Conservation (phyloP, 2,888 invertebrate genomes). For the Hofmannophila pseudospretella region DNA sequence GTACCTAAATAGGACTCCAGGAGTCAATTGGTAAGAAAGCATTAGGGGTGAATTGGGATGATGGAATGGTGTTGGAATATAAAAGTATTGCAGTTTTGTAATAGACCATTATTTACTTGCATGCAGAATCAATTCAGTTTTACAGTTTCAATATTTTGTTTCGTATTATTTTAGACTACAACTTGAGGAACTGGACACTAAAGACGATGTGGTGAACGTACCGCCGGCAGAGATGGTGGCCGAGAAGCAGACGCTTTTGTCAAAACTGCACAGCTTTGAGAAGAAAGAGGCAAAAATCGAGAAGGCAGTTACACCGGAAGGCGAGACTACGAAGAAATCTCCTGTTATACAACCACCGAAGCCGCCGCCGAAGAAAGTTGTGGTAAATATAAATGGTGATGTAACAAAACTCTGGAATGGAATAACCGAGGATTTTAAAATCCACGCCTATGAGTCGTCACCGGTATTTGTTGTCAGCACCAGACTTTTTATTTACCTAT, state of each 20-base stretch:
- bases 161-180: constrained; percentile 47
- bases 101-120: no score
- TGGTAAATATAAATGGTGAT: no score
- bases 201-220: constrained; percentile 40
- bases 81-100: no score
- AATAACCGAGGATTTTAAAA: not conserved
- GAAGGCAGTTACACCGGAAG: constrained; percentile 4
- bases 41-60: no score
- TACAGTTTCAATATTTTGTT: no score
- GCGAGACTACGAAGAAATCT: constrained; percentile 12
- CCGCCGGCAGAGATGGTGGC: constrained; percentile 59
- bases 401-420: not conserved
- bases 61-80: no score
- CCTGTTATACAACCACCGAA: constrained; percentile 31
- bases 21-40: no score
- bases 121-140: no score
- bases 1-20: no score
- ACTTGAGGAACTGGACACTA: constrained; percentile 46
- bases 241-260: constrained; percentile 58
- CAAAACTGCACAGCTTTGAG: constrained; percentile 59
- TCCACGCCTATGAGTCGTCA: no score
- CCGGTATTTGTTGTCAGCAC: no score
- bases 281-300: constrained; percentile 41
- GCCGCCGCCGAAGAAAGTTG: constrained; percentile 46
- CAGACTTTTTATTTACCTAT: no score